Evolutionary conservation across 2,113 vertebrate species (phyloP), one percentile per base, ranked within the genome.

Genomic region (Coregonus clupeaformis): DNA sequence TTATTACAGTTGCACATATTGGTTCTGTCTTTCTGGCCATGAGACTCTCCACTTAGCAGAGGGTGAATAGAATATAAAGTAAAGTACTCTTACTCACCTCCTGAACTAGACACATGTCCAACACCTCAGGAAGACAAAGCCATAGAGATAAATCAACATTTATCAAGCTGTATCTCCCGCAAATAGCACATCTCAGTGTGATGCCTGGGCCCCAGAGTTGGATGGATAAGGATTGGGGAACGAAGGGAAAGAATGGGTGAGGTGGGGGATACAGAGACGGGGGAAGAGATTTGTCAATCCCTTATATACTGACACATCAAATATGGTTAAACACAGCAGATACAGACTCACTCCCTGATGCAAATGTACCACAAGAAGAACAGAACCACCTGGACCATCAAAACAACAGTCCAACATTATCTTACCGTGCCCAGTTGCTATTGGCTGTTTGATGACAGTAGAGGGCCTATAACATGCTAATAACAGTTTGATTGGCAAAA

Each of bases 221-320:
- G 36, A 42, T 42, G 36, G 36, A 42, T 42, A 11, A 42, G 36
- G 36, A 42, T 42, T 42, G 9, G 9, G 9, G 36, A 9, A 42
- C 36, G 11, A 42, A 42, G 36, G 36, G 36, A 11, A 42, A 42
- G 9, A 42, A 42, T 62, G 73, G 47, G 30, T 9, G 25, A 73
- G 72, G 73, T 76, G 30, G 57, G 57, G 57, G 76, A 69, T 67
- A 42, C 30, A 66, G 68, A 68, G 68, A 60, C 45, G 71, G 77
- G 79, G 36, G 70, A 80, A 77, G 83, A 84, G 85, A 84, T 85
- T 76, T 42, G 36, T 42, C 36, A 42, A 87, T 90, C 82, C 87
- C 81, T 85, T 86, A 84, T 84, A 90, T 88, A 91, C 82, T 77
- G 86, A 92, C 88, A 90, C 86, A 90, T 77, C 78, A 82, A 91